Base-by-base conservation (phyloP, 2,113 vertebrate species). In the Boulengeromyrus knoepffleri region DNA sequence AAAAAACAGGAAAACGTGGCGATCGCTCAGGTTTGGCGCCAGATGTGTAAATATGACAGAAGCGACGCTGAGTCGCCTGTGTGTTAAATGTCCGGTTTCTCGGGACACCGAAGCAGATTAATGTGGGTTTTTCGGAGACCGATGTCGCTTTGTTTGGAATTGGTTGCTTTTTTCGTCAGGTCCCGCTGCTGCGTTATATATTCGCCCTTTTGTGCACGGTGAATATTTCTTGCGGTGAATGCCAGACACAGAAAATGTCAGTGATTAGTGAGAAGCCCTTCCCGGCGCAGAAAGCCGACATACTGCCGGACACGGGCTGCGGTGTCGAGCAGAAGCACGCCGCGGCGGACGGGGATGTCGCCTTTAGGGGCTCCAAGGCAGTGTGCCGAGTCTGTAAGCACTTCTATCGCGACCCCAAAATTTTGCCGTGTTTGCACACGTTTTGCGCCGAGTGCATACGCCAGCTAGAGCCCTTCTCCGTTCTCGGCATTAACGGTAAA, bases 401-500 rank as follows among this genome's bases (percentile, higher is more conserved):
- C 24, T 87, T 96, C 66, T 98, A 95, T 88, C 93, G 93, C 7
- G 96, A 96, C 47, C 97, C 97, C 2, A 96, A 95, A 87, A 94
- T 98, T 90, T 92, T 99, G 31, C 97, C 97, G 0, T 99, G 98
- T 77, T 93, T 98, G 91, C 98, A 99, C 93, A 97, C 97, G 0
- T 96, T 98, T 90, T 99, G 97, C 93, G 93, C 95, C 2, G 94
- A 95, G 87, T 98, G 98, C 90, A 93, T 98, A 91, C 92, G 93
- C 5, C 95, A 93, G 88, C 93, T 98, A 89, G 96, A 96, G 89
- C 94, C 95, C 3, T 96, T 97, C 85, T 95, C 95, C 0, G 90
- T 92, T 52, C 90, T 94, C 39, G 86, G 92, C 12, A 24, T 91
- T 2, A 90, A 92, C 36, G 93, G 91, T 3, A 83, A 92, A 91